phyloP scores from a whole-genome alignment of 2,888 invertebrate species.

The Coenonympha glycerion region DNA sequence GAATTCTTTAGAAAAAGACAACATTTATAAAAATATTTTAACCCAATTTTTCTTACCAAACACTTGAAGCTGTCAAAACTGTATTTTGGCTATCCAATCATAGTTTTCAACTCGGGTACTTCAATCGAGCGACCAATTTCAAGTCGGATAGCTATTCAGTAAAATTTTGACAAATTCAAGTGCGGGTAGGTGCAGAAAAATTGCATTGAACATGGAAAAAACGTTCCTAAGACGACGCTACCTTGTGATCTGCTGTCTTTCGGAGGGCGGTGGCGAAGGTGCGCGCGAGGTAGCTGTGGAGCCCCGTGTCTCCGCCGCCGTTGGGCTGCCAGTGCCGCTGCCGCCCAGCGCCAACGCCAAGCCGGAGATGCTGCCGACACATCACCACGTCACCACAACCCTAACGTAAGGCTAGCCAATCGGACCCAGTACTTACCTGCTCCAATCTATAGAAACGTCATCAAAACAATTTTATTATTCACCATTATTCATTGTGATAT shows the following conservation, averaged over 20 bases:
- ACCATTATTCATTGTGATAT: neutral
- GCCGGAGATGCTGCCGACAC: slow-evolving; percentile 76
- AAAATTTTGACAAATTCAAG: too few relatives aligned
- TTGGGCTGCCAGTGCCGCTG: slow-evolving; percentile 64
- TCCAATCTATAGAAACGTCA: slow-evolving; percentile 48
- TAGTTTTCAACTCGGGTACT: too few relatives aligned
- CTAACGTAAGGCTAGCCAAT: slow-evolving; percentile 48
- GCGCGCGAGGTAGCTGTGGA: slow-evolving; percentile 67
- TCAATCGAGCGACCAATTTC: too few relatives aligned
- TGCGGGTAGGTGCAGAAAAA: too few relatives aligned
- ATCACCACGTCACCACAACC: slow-evolving; percentile 73
- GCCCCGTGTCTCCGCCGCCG: slow-evolving; percentile 48
- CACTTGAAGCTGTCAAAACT: too few relatives aligned
- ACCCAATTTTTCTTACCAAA: too few relatives aligned
- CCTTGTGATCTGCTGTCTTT: slow-evolving; percentile 71
- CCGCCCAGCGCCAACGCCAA: slow-evolving; percentile 75
- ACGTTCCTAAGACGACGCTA: slow-evolving; percentile 51
- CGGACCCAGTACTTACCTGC: slow-evolving; percentile 53
- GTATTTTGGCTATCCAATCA: too few relatives aligned
- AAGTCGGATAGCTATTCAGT: too few relatives aligned
- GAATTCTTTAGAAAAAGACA: slow-evolving; percentile 43
- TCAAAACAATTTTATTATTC: too few relatives aligned
- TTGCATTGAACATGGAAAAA: too few relatives aligned
- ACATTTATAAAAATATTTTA: slow-evolving; percentile 54
- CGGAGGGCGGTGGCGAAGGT: slow-evolving; percentile 65